A percentile compares a stretch with the other conserved stretches of the same genome.
Conservation (phyloP, 2,888 invertebrate species). For the Allophyes oxyacanthae region DNA sequence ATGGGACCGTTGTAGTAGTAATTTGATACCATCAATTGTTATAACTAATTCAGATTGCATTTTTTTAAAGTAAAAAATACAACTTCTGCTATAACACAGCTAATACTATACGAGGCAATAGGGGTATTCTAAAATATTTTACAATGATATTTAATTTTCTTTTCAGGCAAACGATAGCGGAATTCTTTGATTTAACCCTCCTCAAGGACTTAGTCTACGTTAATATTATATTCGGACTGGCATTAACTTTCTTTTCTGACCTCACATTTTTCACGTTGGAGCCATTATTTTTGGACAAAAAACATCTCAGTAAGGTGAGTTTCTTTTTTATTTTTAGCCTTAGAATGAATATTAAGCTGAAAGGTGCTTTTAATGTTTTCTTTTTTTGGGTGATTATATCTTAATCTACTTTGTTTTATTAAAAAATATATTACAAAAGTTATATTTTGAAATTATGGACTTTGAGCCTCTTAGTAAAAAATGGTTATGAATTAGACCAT, state of each 20-base stretch:
- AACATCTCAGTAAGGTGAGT: conserved; percentile 84
- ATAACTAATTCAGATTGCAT: too few species aligned
- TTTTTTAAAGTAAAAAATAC: too few species aligned
- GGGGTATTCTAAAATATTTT: not conserved
- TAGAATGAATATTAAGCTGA: conserved; percentile 22
- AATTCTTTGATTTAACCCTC: conserved; percentile 90
- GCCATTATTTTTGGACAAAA: conserved; percentile 90
- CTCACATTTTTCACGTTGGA: conserved; percentile 92
- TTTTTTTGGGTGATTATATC: conserved; percentile 11
- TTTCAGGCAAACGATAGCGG: conserved; percentile 88
- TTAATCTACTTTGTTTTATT: not conserved
- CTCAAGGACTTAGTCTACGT: conserved; percentile 91
- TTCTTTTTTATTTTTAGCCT: conserved; percentile 23
- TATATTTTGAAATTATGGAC: too few species aligned
- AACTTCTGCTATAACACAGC: too few species aligned
- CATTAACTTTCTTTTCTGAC: conserved; percentile 92
- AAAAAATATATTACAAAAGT: too few species aligned
- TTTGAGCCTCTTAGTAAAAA: too few species aligned
- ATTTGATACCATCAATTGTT: too few species aligned
- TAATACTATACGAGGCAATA: too few species aligned
- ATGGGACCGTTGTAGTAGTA: too few species aligned
- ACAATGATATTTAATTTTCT: conserved; percentile 2
- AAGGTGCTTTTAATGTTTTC: conserved; percentile 18
- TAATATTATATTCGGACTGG: conserved; percentile 92
- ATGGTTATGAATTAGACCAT: too few species aligned